Base-by-base conservation (phyloP, 2,113 vertebrate species). In the Pagrus major region DNA sequence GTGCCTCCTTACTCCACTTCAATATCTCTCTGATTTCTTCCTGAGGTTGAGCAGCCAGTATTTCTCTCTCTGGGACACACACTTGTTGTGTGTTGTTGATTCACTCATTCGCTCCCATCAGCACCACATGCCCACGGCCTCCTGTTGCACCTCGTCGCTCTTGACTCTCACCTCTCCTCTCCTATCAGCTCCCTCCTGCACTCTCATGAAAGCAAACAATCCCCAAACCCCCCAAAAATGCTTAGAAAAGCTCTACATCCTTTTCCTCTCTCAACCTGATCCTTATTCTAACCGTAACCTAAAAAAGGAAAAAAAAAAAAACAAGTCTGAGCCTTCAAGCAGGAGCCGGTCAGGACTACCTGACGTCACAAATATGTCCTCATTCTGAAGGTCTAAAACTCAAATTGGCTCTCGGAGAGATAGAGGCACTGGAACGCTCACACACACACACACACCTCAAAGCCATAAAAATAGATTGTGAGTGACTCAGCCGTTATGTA, bases 401-500 rank as follows among this genome's bases (percentile, higher is more conserved):
- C 63, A 83, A 81, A 85, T 83, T 86, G 77, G 80, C 84, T 88
- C 78, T 84, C 66, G 73, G 73, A 78, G 78, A 81, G 82, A 85
- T 14, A 66, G 66, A 78, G 70, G 74, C 64, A 39, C 71, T 70
- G 42, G 52, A 76, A 61, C 56, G 27, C 31, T 23, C 84, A 71
- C 59, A 63, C 60, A 84, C 52, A 59, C 37, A 85, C 84, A 86
- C 92, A 91, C 89, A 91, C 91, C 91, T 93, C 89, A 88, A 86
- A 94, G 91, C 88, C 82, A 86, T 91, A 93, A 90, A 93, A 94
- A 93, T 93, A 93, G 91, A 94, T 91, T 82, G 87, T 82, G 85
- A 90, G 92, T 93, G 92, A 94, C 93, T 94, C 93, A 94, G 89
- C 82, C 81, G 89, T 94, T 94, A 93, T 93, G 91, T 94, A 94